phyloP scores from a whole-genome alignment of 2,797 vertebrate genomes.

The Acanthurus leucopareius region DNA sequence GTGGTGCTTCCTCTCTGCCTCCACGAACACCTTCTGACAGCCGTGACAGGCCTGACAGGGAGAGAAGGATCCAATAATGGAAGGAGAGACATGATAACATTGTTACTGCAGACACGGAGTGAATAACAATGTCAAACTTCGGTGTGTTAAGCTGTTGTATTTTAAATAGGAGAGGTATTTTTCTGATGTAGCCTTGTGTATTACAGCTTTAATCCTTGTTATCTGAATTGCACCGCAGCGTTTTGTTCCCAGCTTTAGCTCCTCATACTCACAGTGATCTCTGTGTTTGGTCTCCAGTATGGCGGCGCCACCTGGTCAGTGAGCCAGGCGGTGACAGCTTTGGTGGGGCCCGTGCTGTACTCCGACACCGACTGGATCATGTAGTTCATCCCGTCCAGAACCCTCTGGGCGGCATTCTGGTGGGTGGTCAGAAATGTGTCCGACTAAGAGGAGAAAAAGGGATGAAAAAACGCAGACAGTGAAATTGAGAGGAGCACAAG shows the following conservation, averaged over 20 bases:
- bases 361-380: constrained; percentile 88
- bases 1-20: constrained; percentile 89
- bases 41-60: constrained; percentile 81
- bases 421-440: constrained; percentile 85
- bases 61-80: neutral
- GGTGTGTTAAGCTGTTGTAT: neutral
- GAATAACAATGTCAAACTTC: neutral
- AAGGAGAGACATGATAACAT: neutral
- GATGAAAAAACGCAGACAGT: neutral
- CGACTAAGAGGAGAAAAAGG: constrained; percentile 64
- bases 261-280: constrained; percentile 83
- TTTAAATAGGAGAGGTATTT: too few relatives aligned
- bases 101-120: neutral
- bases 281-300: constrained; percentile 89
- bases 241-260: constrained; percentile 3
- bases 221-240: neutral
- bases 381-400: constrained; percentile 88
- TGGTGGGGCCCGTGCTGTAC: constrained; percentile 88
- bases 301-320: constrained; percentile 89
- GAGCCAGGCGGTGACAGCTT: constrained; percentile 87
- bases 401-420: constrained; percentile 89
- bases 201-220: too few relatives aligned
- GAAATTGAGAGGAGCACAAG: neutral
- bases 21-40: constrained; percentile 84
- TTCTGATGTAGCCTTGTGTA: neutral